phyloP scores from a whole-genome alignment of 2,797 vertebrate genomes.

The Columba guinea region DNA sequence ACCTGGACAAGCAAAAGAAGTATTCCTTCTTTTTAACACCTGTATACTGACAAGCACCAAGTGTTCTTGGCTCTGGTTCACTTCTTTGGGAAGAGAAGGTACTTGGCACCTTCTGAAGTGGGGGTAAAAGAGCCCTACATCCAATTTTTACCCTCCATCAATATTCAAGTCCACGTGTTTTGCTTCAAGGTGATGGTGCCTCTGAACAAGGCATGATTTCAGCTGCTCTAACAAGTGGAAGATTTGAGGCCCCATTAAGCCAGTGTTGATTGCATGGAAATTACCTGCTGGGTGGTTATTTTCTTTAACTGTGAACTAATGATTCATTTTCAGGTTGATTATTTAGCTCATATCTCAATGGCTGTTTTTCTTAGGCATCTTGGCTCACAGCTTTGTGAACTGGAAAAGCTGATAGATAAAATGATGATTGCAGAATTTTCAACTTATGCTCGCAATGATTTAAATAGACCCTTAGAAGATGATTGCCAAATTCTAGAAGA shows the following conservation, averaged over 20 bases:
- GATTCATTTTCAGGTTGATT: slow-evolving; percentile 36
- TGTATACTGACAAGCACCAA: not conserved
- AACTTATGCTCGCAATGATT: slow-evolving; percentile 89
- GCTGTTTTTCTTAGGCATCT: slow-evolving; percentile 85
- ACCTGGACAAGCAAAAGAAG: not conserved
- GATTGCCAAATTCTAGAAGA: slow-evolving; percentile 92
- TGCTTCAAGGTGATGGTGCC: not conserved
- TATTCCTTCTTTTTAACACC: not conserved
- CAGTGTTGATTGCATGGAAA: slow-evolving; percentile 3
- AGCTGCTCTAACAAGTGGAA: not conserved
- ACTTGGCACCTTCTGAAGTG: not conserved
- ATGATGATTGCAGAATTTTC: slow-evolving; percentile 99
- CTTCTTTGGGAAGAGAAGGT: not conserved
- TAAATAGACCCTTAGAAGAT: slow-evolving; percentile 89
- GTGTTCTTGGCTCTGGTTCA: not conserved
- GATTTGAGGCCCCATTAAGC: not conserved
- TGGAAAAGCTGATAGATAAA: slow-evolving; percentile 98
- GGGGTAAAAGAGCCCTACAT: not conserved
- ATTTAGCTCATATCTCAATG: slow-evolving; percentile 26
- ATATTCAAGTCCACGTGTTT: slow-evolving; percentile 25
- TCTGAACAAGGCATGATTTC: slow-evolving; percentile 22
- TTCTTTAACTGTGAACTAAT: slow-evolving; percentile 7
- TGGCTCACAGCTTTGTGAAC: slow-evolving; percentile 97
- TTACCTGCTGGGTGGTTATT: slow-evolving; percentile 21
- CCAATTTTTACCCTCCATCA: not conserved